A percentile compares a stretch with the other conserved stretches of the same genome.
phyloP scores from a whole-genome alignment of 2,888 invertebrate genomes.

The Plagiodera versicolora region DNA sequence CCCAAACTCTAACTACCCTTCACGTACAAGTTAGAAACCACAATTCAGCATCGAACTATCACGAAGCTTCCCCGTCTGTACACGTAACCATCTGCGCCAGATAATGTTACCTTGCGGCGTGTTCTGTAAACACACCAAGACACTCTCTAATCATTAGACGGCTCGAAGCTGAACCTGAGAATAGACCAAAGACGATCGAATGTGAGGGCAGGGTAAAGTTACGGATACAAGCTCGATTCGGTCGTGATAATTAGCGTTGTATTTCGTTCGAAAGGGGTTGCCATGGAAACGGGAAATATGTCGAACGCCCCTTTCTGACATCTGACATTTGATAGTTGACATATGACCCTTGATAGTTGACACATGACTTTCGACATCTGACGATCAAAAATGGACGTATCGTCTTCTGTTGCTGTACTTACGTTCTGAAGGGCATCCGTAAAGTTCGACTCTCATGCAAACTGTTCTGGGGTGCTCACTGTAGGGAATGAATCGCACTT shows the following conservation, averaged over 20 bases:
- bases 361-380: no score
- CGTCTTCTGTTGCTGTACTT: constrained; percentile 54
- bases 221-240: no score
- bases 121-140: constrained; percentile 31
- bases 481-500: constrained; percentile 86
- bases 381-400: no score
- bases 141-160: constrained; percentile 28
- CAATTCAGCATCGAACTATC: constrained; percentile 4
- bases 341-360: no score
- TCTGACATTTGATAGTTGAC: no score
- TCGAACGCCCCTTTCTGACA: no score
- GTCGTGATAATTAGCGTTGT: no score
- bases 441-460: constrained; percentile 90
- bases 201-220: not conserved
- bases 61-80: constrained; percentile 1
- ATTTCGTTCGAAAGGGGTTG: no score
- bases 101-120: constrained; percentile 26
- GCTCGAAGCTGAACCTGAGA: constrained; percentile 6
- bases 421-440: constrained; percentile 82
- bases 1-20: not conserved
- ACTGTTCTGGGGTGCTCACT: constrained; percentile 83
- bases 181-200: not conserved
- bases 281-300: not conserved
- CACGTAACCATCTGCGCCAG: constrained; percentile 12
- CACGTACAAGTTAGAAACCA: constrained; percentile 2